Base-by-base conservation (phyloP, 2,888 invertebrate species). In the Ditula angustiorana region DNA sequence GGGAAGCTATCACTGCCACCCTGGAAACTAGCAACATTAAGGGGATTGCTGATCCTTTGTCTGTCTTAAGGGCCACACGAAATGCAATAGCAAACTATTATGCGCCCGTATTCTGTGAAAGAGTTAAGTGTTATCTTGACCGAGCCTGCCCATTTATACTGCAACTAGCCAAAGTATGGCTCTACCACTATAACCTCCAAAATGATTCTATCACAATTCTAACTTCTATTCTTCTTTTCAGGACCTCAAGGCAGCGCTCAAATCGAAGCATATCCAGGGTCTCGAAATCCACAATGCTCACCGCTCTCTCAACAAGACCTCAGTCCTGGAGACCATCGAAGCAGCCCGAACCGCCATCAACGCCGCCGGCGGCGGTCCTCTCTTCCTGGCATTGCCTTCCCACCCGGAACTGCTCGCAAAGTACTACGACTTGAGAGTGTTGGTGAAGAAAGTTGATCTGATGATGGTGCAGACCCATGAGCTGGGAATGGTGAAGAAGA, bases 381-480 rank as follows among this genome's bases (percentile, higher is more conserved):
- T 95, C 23, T 93, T 94, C 70, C 84, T 96, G 61, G 92, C 94
- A 0, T 83, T 96, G n/a, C 96, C 96, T 0, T 87, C 95, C 0
- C 93, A 94, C 75, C 92, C 95, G 0, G 95, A 95, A 72, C 89
- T 94, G 10, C 80, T 96, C 66, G 96, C 95, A 7, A 96, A 96
- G 86, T 95, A 95, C 73, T 96, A 95, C 78, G 95, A 96, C 78
- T 84, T 96, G 70, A 95, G 96, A 74, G 88, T 88, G 19, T 81
- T 96, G 69, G 88, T 94, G 69, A 96, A 96, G 83, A 94, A 94
- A 69, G 94, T 94, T 44, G 95, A 96, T 75, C 83, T 95, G 55
- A 95, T 96, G 88, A 94, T 95, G 74, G 87, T 96, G 50, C 93
- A 95, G 74, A 96, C 96, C 0, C 94, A 96, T 72, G 95, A 94